phyloP scores from a whole-genome alignment of 2,113 vertebrate genomes.

The Spea bombifrons region DNA sequence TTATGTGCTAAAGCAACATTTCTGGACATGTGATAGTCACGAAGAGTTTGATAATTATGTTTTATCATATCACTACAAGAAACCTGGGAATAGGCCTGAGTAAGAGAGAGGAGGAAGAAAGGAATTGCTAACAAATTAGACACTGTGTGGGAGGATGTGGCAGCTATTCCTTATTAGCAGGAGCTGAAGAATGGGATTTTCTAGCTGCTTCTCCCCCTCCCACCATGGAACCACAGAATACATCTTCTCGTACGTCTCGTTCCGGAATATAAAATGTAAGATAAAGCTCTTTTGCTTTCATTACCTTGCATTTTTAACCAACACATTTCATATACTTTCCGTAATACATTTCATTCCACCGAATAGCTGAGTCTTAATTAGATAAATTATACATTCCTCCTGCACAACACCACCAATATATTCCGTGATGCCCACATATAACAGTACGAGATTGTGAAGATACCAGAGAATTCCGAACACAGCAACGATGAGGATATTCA shows the following conservation, averaged over 20 bases:
- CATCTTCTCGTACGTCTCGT: conserved; percentile 23
- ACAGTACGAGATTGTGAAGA: background rate
- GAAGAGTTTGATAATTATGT: conserved; percentile 4
- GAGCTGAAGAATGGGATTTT: conserved; percentile 20
- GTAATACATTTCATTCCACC: background rate
- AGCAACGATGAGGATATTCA: background rate
- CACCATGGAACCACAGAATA: background rate
- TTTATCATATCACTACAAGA: background rate
- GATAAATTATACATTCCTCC: background rate
- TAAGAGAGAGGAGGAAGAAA: conserved; percentile 22
- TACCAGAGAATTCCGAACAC: background rate
- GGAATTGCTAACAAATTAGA: conserved; percentile 39
- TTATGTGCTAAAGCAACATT: conserved; percentile 18
- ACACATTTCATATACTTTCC: background rate
- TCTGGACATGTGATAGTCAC: conserved; percentile 23
- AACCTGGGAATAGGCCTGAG: conserved; percentile 1
- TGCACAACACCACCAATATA: background rate
- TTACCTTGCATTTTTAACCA: background rate
- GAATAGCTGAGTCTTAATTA: conserved; percentile 12
- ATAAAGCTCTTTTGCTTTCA: background rate
- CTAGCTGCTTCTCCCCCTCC: conserved; percentile 4
- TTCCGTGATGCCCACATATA: background rate
- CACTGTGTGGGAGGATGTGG: conserved; percentile 37
- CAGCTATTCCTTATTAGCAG: conserved; percentile 44
- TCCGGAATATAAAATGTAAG: conserved; percentile 1